Evolutionary conservation across 2,797 vertebrate species (phyloP).

Genomic region (Phataginus tricuspis): DNA sequence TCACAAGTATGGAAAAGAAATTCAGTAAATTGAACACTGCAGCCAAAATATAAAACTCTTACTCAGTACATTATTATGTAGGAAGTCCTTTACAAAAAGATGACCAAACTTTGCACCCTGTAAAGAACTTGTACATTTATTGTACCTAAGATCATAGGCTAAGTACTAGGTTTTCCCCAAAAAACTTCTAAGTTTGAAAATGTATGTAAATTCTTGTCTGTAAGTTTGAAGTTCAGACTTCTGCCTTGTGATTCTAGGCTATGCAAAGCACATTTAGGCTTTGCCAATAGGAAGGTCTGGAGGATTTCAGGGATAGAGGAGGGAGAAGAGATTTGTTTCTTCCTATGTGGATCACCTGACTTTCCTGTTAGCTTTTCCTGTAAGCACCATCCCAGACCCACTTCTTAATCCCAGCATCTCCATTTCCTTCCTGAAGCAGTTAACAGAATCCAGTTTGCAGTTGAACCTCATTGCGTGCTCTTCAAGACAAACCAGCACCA

Average conservation of each 20-base stretch:
- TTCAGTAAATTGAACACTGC: not conserved
- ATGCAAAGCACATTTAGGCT: not conserved
- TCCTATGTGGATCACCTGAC: not conserved
- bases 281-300: not conserved
- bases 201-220: not conserved
- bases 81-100: not conserved
- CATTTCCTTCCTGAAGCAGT: not conserved
- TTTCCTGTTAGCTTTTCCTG: not conserved
- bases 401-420: not conserved
- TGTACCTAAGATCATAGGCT: not conserved
- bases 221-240: not conserved
- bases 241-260: not conserved
- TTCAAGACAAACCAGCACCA: not conserved
- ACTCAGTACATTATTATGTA: not conserved
- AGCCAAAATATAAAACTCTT: not conserved
- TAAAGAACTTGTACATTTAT: not conserved
- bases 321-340: not conserved
- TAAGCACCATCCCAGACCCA: not conserved
- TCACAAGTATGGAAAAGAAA: not conserved
- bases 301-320: not conserved
- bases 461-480: not conserved
- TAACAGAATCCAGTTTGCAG: not conserved
- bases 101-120: not conserved
- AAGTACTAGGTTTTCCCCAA: not conserved
- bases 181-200: conserved; percentile 59